Evolutionary conservation across 2,888 invertebrate genomes (phyloP), one percentile per base, ranked within the genome.

Genomic region (Cephus nigrinus): DNA sequence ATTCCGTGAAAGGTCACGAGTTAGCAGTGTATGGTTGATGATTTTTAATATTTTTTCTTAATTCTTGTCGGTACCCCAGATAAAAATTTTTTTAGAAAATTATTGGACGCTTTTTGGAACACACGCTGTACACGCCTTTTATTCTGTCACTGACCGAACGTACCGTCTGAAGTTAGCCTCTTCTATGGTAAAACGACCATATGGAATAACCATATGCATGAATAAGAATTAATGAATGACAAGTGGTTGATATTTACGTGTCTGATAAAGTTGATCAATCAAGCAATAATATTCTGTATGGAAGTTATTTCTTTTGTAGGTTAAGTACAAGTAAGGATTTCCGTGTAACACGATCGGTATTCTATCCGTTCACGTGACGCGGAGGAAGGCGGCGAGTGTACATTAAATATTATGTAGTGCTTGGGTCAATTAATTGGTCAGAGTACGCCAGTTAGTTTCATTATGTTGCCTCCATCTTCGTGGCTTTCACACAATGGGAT

Each of bases 401-500:
- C 84, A 83, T 88, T 86, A 86, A 87, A 88, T 85, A 85, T 88
- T 87, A 86, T 85, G 86, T 83, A 81, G 83, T 84, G 83, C 83
- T 80, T 82, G 83, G 85, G 84, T 84, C 84, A 77, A 84, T 89
- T 89, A 89, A 90, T 90, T 89, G 88, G 84, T 85, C 86, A 84
- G 86, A 86, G 85, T 87, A 85, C 85, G 88, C 87, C 87, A 88
- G 88, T 90, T 90, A 90, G 89, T 90, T 87, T 89, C 90, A 89
- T 90, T 90, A 89, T 82, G 89, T 88, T 87, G 85, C 86, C 86
- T 87, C 88, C 86, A 86, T 89, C 89, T 90, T 90, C 90, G 90
- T 87, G 83, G 78, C 85, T 87, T 87, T 88, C 82, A 81, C 83
- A 88, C 89, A 88, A 89, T 89, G 81, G 86, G 88, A 80, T 81